phyloP scores from a whole-genome alignment of 2,113 vertebrate species.

The Plectropomus leopardus region DNA sequence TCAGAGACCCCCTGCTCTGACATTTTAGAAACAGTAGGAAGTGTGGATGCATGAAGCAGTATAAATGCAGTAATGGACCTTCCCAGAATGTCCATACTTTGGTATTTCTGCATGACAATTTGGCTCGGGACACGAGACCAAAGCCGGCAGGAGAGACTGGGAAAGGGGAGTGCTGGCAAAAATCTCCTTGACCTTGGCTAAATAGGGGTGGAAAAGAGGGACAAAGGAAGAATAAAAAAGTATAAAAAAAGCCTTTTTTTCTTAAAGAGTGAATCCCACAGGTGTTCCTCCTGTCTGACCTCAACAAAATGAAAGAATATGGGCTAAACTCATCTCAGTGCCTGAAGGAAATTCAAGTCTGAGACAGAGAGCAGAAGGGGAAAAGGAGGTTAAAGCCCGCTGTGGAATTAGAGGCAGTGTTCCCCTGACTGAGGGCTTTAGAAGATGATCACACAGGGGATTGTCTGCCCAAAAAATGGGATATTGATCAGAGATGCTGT shows the following conservation, averaged over 20 bases:
- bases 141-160: neutral
- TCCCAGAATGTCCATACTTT: slow-evolving; percentile 37
- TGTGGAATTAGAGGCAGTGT: slow-evolving; percentile 45
- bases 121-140: slow-evolving; percentile 2
- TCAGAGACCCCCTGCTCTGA: slow-evolving; percentile 54
- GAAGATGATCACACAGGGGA: slow-evolving; percentile 37
- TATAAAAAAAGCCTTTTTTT: neutral
- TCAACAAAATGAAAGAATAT: slow-evolving; percentile 68
- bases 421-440: slow-evolving; percentile 42
- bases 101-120: slow-evolving; percentile 41
- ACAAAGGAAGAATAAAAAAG: slow-evolving; percentile 50
- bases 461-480: slow-evolving; percentile 22
- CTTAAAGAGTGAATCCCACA: slow-evolving; percentile 56
- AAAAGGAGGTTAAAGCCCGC: slow-evolving; percentile 56
- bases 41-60: slow-evolving; percentile 34
- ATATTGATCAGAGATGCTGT: slow-evolving; percentile 43
- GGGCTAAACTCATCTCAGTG: slow-evolving; percentile 49
- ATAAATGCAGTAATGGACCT: slow-evolving; percentile 46
- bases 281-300: slow-evolving; percentile 64
- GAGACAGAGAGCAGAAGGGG: slow-evolving; percentile 35
- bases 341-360: slow-evolving; percentile 55
- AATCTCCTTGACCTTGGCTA: slow-evolving; percentile 57
- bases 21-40: slow-evolving; percentile 56
- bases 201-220: slow-evolving; percentile 26
- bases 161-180: slow-evolving; percentile 6